These are phyloP conservation scores for Nymphalis c-album DNA, from an alignment of 2,888 invertebrate species.

Conservation along the genomic window DNA sequence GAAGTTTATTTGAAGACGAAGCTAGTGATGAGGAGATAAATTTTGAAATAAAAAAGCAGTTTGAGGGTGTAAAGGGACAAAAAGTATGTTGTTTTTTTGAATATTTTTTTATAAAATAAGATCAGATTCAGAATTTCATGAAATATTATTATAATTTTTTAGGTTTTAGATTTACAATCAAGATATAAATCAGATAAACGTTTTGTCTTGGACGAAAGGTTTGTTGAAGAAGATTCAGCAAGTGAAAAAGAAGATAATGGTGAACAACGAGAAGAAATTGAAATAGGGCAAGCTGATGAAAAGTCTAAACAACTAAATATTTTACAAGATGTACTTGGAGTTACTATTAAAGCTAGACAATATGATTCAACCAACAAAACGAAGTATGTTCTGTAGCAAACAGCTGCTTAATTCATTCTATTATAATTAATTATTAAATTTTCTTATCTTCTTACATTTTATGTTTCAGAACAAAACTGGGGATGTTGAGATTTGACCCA, in stretches of 20 bases:
- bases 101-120: slow-evolving; percentile 6
- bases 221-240: slow-evolving; percentile 77
- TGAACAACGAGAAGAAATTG: slow-evolving; percentile 71
- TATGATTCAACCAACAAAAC: slow-evolving; percentile 47
- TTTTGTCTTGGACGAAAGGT: slow-evolving; percentile 88
- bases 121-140: background rate
- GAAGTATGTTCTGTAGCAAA: slow-evolving; percentile 53
- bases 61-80: slow-evolving; percentile 84
- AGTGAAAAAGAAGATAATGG: slow-evolving; percentile 53
- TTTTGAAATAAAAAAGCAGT: slow-evolving; percentile 84
- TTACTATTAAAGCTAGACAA: slow-evolving; percentile 58
- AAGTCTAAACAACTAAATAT: slow-evolving; percentile 79
- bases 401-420: background rate
- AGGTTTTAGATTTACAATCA: slow-evolving; percentile 87
- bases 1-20: slow-evolving; percentile 75
- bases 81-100: slow-evolving; percentile 64
- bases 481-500: slow-evolving; percentile 86
- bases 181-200: slow-evolving; percentile 88
- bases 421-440: background rate
- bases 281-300: slow-evolving; percentile 67
- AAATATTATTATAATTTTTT: slow-evolving; percentile 25
- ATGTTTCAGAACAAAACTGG: slow-evolving; percentile 60
- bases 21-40: slow-evolving; percentile 79
- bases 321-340: slow-evolving; percentile 79
- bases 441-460: slow-evolving; percentile 1